Percentiles rank a stretch among this genome's conserved stretches.
Evolutionary conservation across 2,888 invertebrate species (phyloP).

Genomic region (Drosophila phalerata): DNA sequence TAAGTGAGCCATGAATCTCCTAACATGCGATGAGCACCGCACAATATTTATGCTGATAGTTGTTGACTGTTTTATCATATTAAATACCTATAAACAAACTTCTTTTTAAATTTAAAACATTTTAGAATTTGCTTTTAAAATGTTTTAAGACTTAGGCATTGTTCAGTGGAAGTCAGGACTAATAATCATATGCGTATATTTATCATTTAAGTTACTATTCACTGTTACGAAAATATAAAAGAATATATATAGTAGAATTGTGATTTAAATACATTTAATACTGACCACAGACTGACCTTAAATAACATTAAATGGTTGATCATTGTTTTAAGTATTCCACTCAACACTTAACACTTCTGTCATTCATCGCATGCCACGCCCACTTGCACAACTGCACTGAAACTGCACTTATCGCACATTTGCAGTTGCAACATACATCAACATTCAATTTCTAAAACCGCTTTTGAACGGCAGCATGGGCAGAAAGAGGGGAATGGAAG

Average conservation of each 20-base stretch:
- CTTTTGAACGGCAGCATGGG: conserved; percentile 7
- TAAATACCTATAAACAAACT: conserved; percentile 1
- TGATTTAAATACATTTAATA: too few relatives aligned
- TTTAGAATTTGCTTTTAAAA: too few relatives aligned
- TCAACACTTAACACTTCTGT: conserved; percentile 10
- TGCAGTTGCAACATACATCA: conserved; percentile 50
- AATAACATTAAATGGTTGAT: too few relatives aligned
- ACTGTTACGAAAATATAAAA: too few relatives aligned
- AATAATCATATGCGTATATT: too few relatives aligned
- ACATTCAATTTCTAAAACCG: conserved; percentile 59
- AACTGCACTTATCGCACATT: conserved; percentile 69
- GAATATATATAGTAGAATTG: too few relatives aligned
- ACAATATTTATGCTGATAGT: conserved; percentile 11
- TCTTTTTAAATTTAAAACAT: neutral
- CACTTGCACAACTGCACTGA: conserved; percentile 7
- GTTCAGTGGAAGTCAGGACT: too few relatives aligned
- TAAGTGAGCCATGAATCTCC: conserved; percentile 47
- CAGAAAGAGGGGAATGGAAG: neutral
- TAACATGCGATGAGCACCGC: neutral
- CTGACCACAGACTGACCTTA: too few relatives aligned
- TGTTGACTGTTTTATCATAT: conserved; percentile 6
- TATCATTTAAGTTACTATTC: too few relatives aligned
- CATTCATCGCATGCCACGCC: conserved; percentile 20
- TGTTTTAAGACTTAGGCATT: too few relatives aligned
- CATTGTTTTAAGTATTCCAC: neutral